phyloP scores from a whole-genome alignment of 1,140 invertebrate genomes.

The Ladona fulva region DNA sequence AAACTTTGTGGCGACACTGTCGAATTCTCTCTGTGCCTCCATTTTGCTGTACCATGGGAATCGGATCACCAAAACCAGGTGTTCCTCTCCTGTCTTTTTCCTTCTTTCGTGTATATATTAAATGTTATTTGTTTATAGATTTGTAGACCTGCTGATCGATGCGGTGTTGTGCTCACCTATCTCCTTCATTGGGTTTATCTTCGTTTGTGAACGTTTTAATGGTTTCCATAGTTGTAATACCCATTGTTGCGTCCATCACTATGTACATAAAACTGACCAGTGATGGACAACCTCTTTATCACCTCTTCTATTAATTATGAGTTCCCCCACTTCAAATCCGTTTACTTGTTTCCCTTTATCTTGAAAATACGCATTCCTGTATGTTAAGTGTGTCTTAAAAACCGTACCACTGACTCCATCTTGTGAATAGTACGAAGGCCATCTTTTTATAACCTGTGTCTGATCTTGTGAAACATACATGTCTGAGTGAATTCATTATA shows the following conservation, averaged over 20 bases:
- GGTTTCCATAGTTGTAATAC: background rate
- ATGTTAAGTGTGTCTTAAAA: too few relatives aligned
- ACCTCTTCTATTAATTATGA: background rate
- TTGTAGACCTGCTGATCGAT: background rate
- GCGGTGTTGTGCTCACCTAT: background rate
- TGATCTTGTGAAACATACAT: too few relatives aligned
- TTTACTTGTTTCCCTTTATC: too few relatives aligned
- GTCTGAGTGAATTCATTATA: too few relatives aligned
- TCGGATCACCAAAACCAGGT: background rate
- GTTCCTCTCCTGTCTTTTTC: background rate
- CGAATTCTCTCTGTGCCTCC: too few relatives aligned
- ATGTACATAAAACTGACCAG: background rate
- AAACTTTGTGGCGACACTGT: too few relatives aligned
- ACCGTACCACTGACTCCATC: too few relatives aligned
- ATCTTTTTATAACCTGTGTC: too few relatives aligned
- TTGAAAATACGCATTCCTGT: too few relatives aligned
- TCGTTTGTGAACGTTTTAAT: background rate
- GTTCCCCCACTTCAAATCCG: too few relatives aligned
- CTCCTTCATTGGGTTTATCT: background rate
- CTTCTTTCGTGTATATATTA: background rate
- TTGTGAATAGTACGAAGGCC: too few relatives aligned
- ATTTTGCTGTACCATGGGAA: too few relatives aligned
- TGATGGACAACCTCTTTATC: background rate
- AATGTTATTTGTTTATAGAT: slow-evolving; percentile 11
- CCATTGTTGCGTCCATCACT: background rate